Conservation (phyloP, 2,797 vertebrate genomes). For the Schizopygopsis pylzovi region DNA sequence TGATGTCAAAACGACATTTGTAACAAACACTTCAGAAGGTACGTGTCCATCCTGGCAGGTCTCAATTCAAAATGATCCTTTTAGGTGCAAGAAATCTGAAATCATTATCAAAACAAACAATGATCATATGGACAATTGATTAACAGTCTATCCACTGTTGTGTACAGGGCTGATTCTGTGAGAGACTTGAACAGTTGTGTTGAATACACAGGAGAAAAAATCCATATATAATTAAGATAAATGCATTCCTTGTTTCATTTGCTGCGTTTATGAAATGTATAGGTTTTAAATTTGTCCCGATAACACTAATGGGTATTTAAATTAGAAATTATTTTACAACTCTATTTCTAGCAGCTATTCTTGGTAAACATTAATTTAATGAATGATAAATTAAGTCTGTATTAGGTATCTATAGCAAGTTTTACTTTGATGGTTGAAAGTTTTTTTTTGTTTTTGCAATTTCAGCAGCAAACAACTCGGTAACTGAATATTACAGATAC, state of each 20-base stretch:
- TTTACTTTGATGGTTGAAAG: neutral
- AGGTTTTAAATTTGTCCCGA: neutral
- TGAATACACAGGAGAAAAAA: neutral
- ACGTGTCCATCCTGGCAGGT: constrained; percentile 50
- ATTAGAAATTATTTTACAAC: neutral
- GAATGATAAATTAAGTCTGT: neutral
- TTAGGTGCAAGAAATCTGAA: constrained; percentile 48
- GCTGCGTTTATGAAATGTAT: neutral
- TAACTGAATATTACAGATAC: neutral
- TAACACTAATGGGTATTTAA: neutral
- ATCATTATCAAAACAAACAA: constrained; percentile 3
- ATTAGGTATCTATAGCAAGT: neutral
- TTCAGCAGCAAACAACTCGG: neutral
- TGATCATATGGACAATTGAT: neutral
- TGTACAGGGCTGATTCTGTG: neutral
- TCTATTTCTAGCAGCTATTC: neutral
- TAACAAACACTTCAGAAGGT: neutral
- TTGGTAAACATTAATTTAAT: neutral
- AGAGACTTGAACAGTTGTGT: neutral
- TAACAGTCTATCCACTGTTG: neutral
- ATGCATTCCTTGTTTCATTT: neutral
- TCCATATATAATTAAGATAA: neutral
- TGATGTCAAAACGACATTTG: constrained; percentile 30
- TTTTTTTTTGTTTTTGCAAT: neutral
- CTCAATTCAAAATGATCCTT: constrained; percentile 33